Evolutionary conservation across 2,113 vertebrate species (phyloP), one percentile per base, ranked within the genome.

Genomic region (Epinephelus moara): DNA sequence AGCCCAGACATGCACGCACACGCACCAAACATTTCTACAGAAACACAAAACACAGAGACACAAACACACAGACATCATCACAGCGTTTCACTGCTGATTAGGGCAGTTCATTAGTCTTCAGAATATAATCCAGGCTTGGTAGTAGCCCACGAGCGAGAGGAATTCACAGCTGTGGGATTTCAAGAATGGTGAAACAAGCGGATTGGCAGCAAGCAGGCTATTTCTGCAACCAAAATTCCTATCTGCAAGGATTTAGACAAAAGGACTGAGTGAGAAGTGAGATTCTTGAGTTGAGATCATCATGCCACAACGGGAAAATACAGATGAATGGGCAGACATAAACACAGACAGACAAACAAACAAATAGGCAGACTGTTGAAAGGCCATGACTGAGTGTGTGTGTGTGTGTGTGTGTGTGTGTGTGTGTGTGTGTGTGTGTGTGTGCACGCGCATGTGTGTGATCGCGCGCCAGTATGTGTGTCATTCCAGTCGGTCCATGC

Each of bases 331-430:
- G 91, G 82, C 88, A 84, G 74, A 88, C 80, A 81, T 68, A 91
- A 78, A 93, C 85, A 85, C 81, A 89, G 85, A 92, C 90, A 88
- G 86, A 92, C 89, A 95, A 88, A 95, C 91, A 95, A 93, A 94
- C 87, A 94, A 91, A 93, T 81, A 91, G 88, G 84, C 80, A 84
- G 85, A 88, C 83, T 85, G 84, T 85, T 91, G 88, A 90, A 87
- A 83, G 82, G 85, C 85, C 66, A 70, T 74, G 78, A 57, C 78
- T 82, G 82, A 47, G 62, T n/a, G 19, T 30, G 70, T 50, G 40
- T 67, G 62, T 49, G 72, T 40, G 60, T 14, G 60, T 30, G 69
- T 17, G 21, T 25, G 59, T 40, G 82, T 27, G 55, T 45, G 63
- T 70, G 75, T 77, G 68, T 45, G 84, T 78, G 69, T 37, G 70